Evolutionary conservation across 2,797 vertebrate genomes (phyloP).

Genomic region (Sarcophilus harrisii): DNA sequence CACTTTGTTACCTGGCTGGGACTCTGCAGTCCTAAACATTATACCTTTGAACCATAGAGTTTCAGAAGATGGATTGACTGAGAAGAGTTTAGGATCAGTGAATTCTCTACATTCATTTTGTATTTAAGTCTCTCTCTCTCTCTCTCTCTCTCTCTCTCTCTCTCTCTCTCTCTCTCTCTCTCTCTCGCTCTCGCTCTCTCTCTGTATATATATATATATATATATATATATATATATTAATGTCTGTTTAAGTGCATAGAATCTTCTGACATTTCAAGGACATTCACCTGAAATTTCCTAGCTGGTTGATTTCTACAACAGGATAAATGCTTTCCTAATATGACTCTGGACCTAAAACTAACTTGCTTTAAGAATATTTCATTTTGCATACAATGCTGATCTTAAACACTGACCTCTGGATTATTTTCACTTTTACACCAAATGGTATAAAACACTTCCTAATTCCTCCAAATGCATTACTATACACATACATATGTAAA

Average conservation of each 20-base stretch:
- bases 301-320: background rate
- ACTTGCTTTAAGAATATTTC: background rate
- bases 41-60: conserved; percentile 5
- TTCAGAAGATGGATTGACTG: conserved; percentile 15
- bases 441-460: conserved; percentile 32
- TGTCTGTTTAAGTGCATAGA: background rate
- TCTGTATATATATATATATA: too few relatives aligned
- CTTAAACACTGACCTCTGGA: conserved; percentile 16
- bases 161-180: too few relatives aligned
- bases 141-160: too few relatives aligned
- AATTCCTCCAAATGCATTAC: conserved; percentile 33
- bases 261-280: background rate
- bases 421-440: background rate
- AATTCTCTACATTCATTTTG: background rate
- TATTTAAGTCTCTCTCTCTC: background rate
- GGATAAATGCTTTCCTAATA: background rate
- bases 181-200: too few relatives aligned
- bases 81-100: background rate
- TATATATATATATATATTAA: too few relatives aligned
- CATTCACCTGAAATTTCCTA: background rate
- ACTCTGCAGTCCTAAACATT: conserved; percentile 36
- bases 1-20: background rate
- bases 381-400: background rate
- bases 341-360: background rate
- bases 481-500: background rate